Conservation (phyloP, 2,888 invertebrate species). For the Muscina levida region DNA sequence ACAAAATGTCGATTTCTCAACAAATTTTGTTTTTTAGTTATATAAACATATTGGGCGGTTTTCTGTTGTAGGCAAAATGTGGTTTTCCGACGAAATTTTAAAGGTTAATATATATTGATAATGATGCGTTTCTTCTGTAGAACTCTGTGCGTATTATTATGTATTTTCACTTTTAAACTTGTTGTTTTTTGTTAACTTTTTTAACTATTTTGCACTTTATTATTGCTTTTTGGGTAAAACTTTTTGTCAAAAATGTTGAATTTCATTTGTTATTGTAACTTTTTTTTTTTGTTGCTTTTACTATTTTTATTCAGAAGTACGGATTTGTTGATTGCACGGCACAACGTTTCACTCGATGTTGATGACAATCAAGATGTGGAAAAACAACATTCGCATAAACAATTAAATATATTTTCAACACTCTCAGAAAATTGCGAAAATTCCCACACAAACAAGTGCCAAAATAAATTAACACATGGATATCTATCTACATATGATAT, state of each 20-base stretch:
- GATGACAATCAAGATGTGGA: conserved; percentile 48
- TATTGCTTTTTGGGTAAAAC: too few species aligned
- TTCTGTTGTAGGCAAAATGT: background rate
- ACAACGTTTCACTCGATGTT: conserved; percentile 44
- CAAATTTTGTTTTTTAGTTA: conserved; percentile 18
- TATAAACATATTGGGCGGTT: conserved; percentile 1
- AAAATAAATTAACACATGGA: conserved; percentile 60
- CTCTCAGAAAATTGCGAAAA: conserved; percentile 50
- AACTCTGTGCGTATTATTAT: too few species aligned
- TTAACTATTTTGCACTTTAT: too few species aligned
- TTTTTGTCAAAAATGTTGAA: conserved; percentile 3
- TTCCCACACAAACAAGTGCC: conserved; percentile 35
- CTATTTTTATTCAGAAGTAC: conserved; percentile 43
- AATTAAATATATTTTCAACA: conserved; percentile 59
- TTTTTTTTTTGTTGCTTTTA: conserved; percentile 38
- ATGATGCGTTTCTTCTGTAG: too few species aligned
- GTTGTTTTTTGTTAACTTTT: too few species aligned
- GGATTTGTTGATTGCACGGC: conserved; percentile 53
- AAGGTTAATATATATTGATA: background rate
- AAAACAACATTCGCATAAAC: conserved; percentile 56
- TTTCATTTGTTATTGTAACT: conserved; percentile 15
- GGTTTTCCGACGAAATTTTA: background rate
- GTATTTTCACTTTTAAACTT: too few species aligned
- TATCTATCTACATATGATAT: conserved; percentile 28
- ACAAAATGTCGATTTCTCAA: too few species aligned